Evolutionary conservation across 1,140 invertebrate genomes (phyloP).

Genomic region (Bombus sibiricus): DNA sequence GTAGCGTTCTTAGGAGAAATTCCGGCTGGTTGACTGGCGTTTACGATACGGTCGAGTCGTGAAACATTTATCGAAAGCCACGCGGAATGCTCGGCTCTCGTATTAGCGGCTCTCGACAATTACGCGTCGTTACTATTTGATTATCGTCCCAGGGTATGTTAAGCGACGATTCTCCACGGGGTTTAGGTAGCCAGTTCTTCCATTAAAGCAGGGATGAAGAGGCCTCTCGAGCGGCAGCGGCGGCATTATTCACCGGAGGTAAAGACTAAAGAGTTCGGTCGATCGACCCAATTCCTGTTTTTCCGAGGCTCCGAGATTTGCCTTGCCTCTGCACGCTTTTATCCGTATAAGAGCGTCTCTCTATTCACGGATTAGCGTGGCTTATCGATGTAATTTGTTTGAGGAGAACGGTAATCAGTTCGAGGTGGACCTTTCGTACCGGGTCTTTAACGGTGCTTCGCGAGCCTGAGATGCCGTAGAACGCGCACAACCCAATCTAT

Average conservation of each 20-base stretch:
- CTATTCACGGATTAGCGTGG: slow-evolving; percentile 50
- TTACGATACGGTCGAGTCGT: neutral
- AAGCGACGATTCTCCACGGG: slow-evolving; percentile 9
- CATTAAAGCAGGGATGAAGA: slow-evolving; percentile 27
- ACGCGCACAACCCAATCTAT: neutral
- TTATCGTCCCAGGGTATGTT: slow-evolving; percentile 18
- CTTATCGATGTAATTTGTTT: slow-evolving; percentile 52
- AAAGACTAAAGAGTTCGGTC: slow-evolving; percentile 48
- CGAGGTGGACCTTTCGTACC: neutral
- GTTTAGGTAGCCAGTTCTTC: slow-evolving; percentile 9
- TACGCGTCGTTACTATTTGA: slow-evolving; percentile 44
- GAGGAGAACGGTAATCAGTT: slow-evolving; percentile 49
- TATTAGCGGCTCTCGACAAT: slow-evolving; percentile 34
- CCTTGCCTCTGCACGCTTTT: slow-evolving; percentile 30
- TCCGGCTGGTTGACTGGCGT: neutral
- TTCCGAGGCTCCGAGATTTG: slow-evolving; percentile 29
- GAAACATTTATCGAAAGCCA: slow-evolving; percentile 31
- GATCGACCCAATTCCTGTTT: slow-evolving; percentile 47
- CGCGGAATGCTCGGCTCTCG: slow-evolving; percentile 5
- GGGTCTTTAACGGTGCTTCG: neutral
- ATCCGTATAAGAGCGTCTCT: slow-evolving; percentile 22
- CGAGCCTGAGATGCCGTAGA: neutral
- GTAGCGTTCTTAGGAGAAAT: neutral
- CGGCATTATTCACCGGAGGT: slow-evolving; percentile 39
- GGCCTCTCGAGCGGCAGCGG: slow-evolving; percentile 17